Conservation (phyloP, 2,113 vertebrate genomes). For the Ciconia maguari region DNA sequence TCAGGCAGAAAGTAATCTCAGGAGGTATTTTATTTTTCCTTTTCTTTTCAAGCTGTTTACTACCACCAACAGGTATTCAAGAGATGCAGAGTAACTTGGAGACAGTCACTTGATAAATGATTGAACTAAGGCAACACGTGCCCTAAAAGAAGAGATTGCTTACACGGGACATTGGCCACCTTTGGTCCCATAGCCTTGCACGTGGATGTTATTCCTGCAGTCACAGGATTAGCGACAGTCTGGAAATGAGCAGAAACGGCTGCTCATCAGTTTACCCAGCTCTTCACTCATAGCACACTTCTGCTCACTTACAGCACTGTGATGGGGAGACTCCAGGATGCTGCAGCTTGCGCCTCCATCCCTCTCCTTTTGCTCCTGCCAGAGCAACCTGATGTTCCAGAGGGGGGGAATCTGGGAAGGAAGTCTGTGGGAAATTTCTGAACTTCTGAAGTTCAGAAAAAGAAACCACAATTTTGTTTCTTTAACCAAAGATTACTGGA, state of each 20-base stretch:
- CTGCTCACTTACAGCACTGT: neutral
- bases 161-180: neutral
- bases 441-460: neutral
- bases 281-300: accelerated
- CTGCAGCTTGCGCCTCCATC: neutral
- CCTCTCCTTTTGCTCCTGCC: neutral
- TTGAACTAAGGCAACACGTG: accelerated
- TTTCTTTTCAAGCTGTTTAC: neutral
- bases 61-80: neutral
- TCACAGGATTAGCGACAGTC: neutral
- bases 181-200: accelerated
- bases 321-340: neutral
- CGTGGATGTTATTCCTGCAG: accelerated
- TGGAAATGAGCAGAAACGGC: accelerated
- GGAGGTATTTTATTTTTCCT: neutral
- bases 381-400: neutral
- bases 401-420: neutral
- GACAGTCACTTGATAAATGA: neutral
- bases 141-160: neutral
- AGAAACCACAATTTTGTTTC: neutral
- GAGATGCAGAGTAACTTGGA: neutral
- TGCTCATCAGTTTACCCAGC: neutral
- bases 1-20: neutral
- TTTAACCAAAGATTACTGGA: neutral
- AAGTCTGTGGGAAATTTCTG: neutral